Evolutionary conservation across 2,113 vertebrate species (phyloP).

Genomic region (Mus musculus): GRCm39 chr2:172117501-172118000

Average conservation of each 20-base stretch:
- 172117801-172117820: background rate
- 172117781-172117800: background rate
- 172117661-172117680: background rate
- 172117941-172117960: background rate
- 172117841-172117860: background rate
- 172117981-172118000: background rate
- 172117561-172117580: background rate
- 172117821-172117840: background rate
- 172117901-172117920: background rate
- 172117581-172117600: background rate
- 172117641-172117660: too few relatives aligned
- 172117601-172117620: background rate
- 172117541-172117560: too few relatives aligned
- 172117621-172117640: too few relatives aligned
- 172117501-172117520: too few relatives aligned
- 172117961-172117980: background rate
- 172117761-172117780: background rate
- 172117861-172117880: background rate
- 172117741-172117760: background rate
- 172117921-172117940: background rate
- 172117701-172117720: background rate
- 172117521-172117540: too few relatives aligned
- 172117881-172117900: background rate
- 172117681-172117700: too few relatives aligned
- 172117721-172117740: too few relatives aligned